Conservation (phyloP, 2,888 invertebrate species). For the Agriopis leucophaearia region DNA sequence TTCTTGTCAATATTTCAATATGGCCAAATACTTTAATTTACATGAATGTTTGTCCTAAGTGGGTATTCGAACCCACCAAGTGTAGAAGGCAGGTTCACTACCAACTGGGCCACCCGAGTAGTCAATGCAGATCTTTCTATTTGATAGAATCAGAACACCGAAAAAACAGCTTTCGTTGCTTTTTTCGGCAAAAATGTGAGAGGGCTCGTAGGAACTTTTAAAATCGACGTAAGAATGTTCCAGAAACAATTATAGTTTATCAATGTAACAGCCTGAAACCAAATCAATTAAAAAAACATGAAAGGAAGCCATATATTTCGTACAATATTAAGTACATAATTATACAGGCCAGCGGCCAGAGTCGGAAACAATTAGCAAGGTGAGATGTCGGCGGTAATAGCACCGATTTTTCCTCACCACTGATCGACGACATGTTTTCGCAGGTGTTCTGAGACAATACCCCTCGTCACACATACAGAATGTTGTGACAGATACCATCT, state of each 20-base stretch:
- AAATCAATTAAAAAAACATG: conserved; percentile 16
- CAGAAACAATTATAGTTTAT: conserved; percentile 25
- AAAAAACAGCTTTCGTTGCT: no score
- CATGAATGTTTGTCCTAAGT: no score
- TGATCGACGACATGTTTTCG: conserved; percentile 57
- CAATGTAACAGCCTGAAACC: not conserved
- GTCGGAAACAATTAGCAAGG: conserved; percentile 81
- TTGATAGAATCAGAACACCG: no score
- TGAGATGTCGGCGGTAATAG: conserved; percentile 63
- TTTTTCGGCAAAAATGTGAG: no score
- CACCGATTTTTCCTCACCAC: conserved; percentile 61
- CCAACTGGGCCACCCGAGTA: no score
- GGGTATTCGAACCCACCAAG: no score
- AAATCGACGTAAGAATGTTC: not conserved
- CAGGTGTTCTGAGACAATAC: conserved; percentile 64
- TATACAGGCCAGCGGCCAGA: conserved; percentile 26
- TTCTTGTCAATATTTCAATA: no score
- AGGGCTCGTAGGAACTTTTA: no score
- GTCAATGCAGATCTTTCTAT: no score
- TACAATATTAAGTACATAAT: conserved; percentile 26
- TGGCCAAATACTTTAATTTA: no score
- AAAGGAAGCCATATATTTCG: conserved; percentile 37
- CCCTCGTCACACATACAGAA: conserved; percentile 33
- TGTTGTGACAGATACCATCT: conserved; percentile 38
- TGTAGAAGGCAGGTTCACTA: no score